These are phyloP conservation scores for Idaea aversata DNA, from an alignment of 2,888 invertebrate genomes.

Conservation along the genomic window DNA sequence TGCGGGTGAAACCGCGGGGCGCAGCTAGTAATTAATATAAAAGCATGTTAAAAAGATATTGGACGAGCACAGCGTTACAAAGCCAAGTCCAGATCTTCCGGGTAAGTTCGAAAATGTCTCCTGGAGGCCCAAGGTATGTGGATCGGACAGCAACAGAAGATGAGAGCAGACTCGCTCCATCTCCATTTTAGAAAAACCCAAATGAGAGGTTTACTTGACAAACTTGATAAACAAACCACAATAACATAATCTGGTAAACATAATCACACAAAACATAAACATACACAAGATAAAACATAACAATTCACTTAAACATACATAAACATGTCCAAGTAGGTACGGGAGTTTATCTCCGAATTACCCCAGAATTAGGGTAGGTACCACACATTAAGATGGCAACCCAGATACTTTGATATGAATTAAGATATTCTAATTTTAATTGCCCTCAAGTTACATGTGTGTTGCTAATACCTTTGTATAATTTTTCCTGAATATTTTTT, in stretches of 20 bases:
- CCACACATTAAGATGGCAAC: conserved; percentile 78
- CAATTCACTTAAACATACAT: conserved; percentile 72
- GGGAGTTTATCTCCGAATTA: conserved; percentile 65
- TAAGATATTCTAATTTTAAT: conserved; percentile 87
- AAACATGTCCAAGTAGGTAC: conserved; percentile 66
- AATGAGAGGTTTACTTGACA: neutral
- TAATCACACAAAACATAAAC: neutral
- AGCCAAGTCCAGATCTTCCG: too few species aligned
- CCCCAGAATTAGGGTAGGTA: conserved; percentile 74
- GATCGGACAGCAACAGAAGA: too few species aligned
- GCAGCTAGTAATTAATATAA: too few species aligned
- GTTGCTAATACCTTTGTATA: conserved; percentile 30
- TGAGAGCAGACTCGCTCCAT: too few species aligned
- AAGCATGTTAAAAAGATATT: too few species aligned
- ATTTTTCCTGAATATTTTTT: neutral
- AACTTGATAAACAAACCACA: conserved; percentile 6
- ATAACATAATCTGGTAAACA: neutral
- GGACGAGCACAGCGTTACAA: too few species aligned
- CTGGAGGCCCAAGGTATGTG: too few species aligned
- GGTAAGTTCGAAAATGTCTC: too few species aligned
- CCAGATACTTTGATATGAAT: conserved; percentile 83
- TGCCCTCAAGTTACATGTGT: conserved; percentile 47
- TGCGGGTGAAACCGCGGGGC: too few species aligned
- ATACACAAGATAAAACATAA: conserved; percentile 32
- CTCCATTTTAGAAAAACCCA: too few species aligned